A percentile compares a stretch with the other conserved stretches of the same genome.
Evolutionary conservation across 1,140 invertebrate genomes (phyloP).

Genomic region (Vanessa atalanta): DNA sequence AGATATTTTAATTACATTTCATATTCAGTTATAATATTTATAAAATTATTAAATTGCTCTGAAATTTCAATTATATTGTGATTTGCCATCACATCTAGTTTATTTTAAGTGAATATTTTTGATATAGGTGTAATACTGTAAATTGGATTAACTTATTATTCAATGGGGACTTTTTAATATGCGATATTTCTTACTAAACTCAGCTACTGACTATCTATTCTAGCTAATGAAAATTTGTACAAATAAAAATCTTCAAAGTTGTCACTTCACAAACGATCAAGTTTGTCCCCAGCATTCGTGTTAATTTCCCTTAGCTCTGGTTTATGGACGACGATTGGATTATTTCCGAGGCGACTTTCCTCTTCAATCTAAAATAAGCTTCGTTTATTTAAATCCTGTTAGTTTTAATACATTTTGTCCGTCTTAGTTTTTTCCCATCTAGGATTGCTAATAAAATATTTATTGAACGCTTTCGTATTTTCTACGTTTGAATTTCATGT

Average conservation of each 20-base stretch:
- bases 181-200: background rate
- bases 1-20: constrained; percentile 17
- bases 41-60: too few relatives aligned
- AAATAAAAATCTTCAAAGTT: constrained; percentile 25
- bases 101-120: too few relatives aligned
- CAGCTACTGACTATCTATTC: background rate
- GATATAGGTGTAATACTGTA: too few relatives aligned
- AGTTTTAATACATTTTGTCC: constrained; percentile 41
- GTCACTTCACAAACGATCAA: constrained; percentile 34
- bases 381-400: constrained; percentile 42
- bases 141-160: too few relatives aligned
- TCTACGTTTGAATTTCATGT: background rate
- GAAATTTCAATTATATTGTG: too few relatives aligned
- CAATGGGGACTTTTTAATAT: too few relatives aligned
- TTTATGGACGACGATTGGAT: constrained; percentile 57
- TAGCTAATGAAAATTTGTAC: constrained; percentile 8
- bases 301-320: constrained; percentile 39
- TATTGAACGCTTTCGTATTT: background rate
- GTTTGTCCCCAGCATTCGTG: constrained; percentile 33
- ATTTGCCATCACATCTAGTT: too few relatives aligned
- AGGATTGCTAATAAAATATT: constrained; percentile 18
- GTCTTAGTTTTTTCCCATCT: constrained; percentile 45
- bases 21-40: background rate
- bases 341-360: constrained; percentile 64
- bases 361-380: constrained; percentile 59